Conservation (phyloP, 2,113 vertebrate species). For the Notarius quadriscutis region DNA sequence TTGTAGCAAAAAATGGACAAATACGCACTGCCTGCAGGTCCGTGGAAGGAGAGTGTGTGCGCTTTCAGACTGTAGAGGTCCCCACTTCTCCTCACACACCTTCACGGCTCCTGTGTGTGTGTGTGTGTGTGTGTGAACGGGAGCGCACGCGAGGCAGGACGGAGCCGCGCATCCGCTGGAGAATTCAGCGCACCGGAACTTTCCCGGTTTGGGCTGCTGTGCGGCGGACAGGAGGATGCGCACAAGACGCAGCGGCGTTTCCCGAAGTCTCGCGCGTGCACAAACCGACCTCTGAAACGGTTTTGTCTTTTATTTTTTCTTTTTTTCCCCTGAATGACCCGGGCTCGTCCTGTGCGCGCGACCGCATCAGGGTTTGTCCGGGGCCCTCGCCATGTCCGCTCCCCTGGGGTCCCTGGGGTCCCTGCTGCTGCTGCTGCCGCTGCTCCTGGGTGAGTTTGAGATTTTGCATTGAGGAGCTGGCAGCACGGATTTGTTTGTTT, state of each 20-base stretch:
- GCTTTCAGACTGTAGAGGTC: constrained; percentile 61
- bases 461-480: neutral
- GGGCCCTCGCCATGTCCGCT: constrained; percentile 25
- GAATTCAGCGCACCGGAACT: neutral
- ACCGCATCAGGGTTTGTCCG: neutral
- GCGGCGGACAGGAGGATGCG: neutral
- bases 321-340: neutral
- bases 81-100: constrained; percentile 49
- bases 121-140: neutral
- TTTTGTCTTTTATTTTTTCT: neutral
- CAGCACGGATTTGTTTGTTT: neutral
- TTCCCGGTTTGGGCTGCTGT: neutral
- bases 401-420: neutral
- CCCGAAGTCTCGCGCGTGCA: neutral
- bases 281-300: neutral
- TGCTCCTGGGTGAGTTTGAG: constrained; percentile 22
- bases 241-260: constrained; percentile 10
- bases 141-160: constrained; percentile 15
- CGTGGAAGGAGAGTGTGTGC: constrained; percentile 30
- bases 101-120: constrained; percentile 5
- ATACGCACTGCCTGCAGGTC: neutral
- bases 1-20: neutral
- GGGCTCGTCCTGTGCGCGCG: constrained; percentile 5
- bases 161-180: constrained; percentile 3
- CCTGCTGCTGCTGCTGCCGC: neutral